Percentiles rank a stretch among this genome's conserved stretches.
These are phyloP conservation scores for Atrina japonica DNA, from an alignment of 2,888 invertebrate species.

Conservation along the genomic window DNA sequence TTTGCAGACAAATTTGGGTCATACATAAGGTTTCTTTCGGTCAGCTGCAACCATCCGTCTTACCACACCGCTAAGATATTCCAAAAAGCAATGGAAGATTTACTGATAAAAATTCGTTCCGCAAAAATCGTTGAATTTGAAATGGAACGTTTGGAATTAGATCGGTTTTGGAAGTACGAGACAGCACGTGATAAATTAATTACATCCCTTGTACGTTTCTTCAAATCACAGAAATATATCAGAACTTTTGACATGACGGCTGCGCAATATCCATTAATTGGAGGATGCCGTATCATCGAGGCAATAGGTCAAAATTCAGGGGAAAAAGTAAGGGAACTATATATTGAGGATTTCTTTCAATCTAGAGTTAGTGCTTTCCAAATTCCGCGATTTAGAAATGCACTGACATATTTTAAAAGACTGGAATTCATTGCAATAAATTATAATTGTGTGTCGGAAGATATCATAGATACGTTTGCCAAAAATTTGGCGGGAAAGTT, in stretches of 20 bases:
- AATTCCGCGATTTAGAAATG: slow-evolving; percentile 54
- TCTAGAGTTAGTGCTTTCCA: slow-evolving; percentile 57
- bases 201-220: slow-evolving; percentile 60
- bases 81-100: slow-evolving; percentile 62
- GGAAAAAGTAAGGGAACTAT: slow-evolving; percentile 54
- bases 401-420: slow-evolving; percentile 62
- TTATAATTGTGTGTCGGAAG: slow-evolving; percentile 70
- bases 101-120: slow-evolving; percentile 58
- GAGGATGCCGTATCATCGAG: slow-evolving; percentile 66
- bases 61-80: slow-evolving; percentile 64
- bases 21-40: slow-evolving; percentile 58
- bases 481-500: slow-evolving; percentile 60
- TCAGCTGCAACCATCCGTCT: slow-evolving; percentile 68
- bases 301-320: slow-evolving; percentile 60
- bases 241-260: slow-evolving; percentile 63
- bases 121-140: slow-evolving; percentile 62
- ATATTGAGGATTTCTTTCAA: slow-evolving; percentile 72
- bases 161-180: slow-evolving; percentile 72
- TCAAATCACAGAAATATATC: slow-evolving; percentile 59
- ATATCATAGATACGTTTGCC: slow-evolving; percentile 59
- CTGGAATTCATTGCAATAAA: slow-evolving; percentile 65
- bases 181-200: slow-evolving; percentile 62
- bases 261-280: slow-evolving; percentile 55
- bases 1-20: slow-evolving; percentile 63
- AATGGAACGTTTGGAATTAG: slow-evolving; percentile 63